phyloP scores from a whole-genome alignment of 2,888 invertebrate genomes.

The Altica lythri region DNA sequence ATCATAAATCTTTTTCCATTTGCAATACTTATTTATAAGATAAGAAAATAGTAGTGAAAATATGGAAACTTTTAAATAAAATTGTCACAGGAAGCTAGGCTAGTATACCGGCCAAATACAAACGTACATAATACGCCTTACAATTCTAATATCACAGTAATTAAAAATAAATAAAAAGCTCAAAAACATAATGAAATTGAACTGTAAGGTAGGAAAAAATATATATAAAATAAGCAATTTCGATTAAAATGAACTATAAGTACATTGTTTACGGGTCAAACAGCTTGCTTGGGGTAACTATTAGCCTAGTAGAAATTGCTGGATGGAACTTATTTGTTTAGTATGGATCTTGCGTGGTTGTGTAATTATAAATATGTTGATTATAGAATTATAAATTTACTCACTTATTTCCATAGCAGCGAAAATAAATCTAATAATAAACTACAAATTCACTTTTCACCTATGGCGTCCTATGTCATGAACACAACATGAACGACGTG shows the following conservation, averaged over 20 bases:
- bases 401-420: conserved; percentile 48
- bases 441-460: conserved; percentile 48
- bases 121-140: conserved; percentile 7
- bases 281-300: conserved; percentile 51
- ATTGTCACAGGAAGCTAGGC: conserved; percentile 12
- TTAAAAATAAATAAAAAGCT: conserved; percentile 16
- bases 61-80: no score
- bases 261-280: conserved; percentile 40
- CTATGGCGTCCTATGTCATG: conserved; percentile 48
- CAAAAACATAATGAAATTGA: conserved; percentile 7
- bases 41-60: no score
- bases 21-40: no score
- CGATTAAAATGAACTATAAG: conserved; percentile 14
- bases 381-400: conserved; percentile 32
- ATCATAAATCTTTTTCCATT: no score
- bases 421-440: conserved; percentile 38
- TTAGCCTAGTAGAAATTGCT: conserved; percentile 28
- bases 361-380: no score
- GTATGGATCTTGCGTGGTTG: no score
- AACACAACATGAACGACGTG: no score
- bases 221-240: neutral
- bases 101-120: conserved; percentile 13
- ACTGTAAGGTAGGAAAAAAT: conserved; percentile 6
- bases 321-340: no score
- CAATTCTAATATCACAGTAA: conserved; percentile 4